Base-by-base conservation (phyloP, 2,113 vertebrate genomes). In the Callithrix jacchus region DNA sequence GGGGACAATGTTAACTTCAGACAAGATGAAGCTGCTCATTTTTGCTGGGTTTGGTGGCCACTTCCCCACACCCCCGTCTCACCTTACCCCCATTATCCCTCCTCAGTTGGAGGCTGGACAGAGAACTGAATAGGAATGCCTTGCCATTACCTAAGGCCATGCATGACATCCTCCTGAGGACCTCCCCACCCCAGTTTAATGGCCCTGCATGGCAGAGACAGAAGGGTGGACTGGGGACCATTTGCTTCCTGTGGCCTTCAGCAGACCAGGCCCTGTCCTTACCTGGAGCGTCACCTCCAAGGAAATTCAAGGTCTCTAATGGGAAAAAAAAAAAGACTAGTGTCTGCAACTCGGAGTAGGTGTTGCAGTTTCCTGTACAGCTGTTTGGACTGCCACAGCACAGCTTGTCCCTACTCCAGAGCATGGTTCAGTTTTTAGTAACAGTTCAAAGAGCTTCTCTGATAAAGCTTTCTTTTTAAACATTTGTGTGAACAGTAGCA, bases 341-440 rank as follows among this genome's bases (percentile, higher is more conserved):
- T 98, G 99, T 99, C 99, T 99, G 99, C 98, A 99, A 99, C 99
- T 99, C 99, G 99, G 99, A 99, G 99, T 99, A 99, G 98, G 99
- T 98, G 98, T 98, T 98, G 99, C 99, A 98, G 90, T 99, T 98
- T 98, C 98, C 98, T 97, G 98, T 98, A 98, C 97, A 98, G 98
- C 98, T 11, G 98, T 98, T 96, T 98, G 98, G 98, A 98, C 98
- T 98, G 98, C 52, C 6, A 64, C 17, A 42, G 5, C 97, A 98
- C 97, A 98, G 98, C 98, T 98, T 98, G 98, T 98, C 97, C 98
- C 97, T 98, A 96, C 98, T 99, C 98, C 98, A 97, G 97, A 98
- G 99, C 98, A 98, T 98, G 98, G 98, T 98, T 99, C 98, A 99
- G 98, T 98, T 97, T 98, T 98, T 97, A 98, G 98, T 98, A 98